A percentile compares a stretch with the other conserved stretches of the same genome.
Evolutionary conservation across 2,113 vertebrate genomes (phyloP).

Genomic region (Picathartes gymnocephalus): DNA sequence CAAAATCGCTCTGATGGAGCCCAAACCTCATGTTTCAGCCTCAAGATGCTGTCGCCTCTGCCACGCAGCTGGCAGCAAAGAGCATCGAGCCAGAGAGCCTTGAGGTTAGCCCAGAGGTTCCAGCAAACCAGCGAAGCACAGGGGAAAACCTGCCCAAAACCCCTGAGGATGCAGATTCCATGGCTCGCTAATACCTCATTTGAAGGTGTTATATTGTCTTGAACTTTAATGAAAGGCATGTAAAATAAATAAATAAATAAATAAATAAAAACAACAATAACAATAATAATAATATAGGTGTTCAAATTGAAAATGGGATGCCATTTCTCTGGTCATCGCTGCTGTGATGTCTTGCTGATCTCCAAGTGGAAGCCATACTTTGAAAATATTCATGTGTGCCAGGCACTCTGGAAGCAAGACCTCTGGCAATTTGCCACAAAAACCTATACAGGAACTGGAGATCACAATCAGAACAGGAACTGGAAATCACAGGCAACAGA

Average conservation of each 20-base stretch:
- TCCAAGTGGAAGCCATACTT: background rate
- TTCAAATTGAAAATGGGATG: background rate
- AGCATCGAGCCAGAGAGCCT: background rate
- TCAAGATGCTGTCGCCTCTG: background rate
- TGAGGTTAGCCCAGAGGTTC: background rate
- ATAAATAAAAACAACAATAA: background rate
- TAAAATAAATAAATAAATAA: no score
- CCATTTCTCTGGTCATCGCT: background rate
- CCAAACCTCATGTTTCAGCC: background rate
- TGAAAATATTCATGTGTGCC: background rate
- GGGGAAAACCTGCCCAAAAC: background rate
- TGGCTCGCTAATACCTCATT: background rate
- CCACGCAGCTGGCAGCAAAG: background rate
- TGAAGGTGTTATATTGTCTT: background rate
- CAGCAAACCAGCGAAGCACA: background rate
- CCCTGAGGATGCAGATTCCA: background rate
- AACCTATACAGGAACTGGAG: background rate
- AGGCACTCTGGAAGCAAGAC: background rate
- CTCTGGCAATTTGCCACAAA: background rate
- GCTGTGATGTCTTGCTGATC: background rate
- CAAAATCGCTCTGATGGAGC: background rate
- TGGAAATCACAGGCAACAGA: background rate
- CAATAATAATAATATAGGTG: background rate
- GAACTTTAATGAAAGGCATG: background rate
- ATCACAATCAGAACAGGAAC: background rate